Percentiles rank a stretch among this genome's conserved stretches.
Evolutionary conservation across 1,140 invertebrate species (phyloP).

Genomic region (Littorina saxatilis): DNA sequence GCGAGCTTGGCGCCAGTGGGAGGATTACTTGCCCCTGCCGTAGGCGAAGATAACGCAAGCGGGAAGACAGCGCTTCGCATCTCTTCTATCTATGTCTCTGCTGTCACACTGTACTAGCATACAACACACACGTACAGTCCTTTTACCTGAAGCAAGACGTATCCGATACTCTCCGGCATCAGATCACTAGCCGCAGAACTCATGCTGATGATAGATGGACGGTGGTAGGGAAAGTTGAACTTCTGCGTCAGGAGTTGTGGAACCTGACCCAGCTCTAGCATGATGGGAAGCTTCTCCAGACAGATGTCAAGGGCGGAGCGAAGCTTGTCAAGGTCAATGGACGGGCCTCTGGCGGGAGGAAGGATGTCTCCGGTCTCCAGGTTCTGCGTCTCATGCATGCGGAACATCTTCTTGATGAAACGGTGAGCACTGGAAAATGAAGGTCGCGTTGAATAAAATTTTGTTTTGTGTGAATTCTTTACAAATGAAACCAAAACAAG

Average conservation of each 20-base stretch:
- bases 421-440: conserved; percentile 51
- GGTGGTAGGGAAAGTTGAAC: conserved; percentile 72
- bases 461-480: too few relatives aligned
- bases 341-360: not conserved
- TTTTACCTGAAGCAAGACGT: conserved; percentile 72
- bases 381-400: conserved; percentile 71
- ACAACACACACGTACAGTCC: too few relatives aligned
- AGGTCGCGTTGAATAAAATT: too few relatives aligned
- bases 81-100: too few relatives aligned
- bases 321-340: conserved; percentile 60
- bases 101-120: too few relatives aligned
- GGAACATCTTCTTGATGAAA: conserved; percentile 66
- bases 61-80: too few relatives aligned
- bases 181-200: conserved; percentile 60
- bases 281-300: conserved; percentile 67
- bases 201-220: conserved; percentile 68
- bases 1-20: too few relatives aligned
- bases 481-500: not conserved
- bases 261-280: conserved; percentile 69
- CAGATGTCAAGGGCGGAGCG: conserved; percentile 70
- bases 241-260: conserved; percentile 51
- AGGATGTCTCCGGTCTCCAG: conserved; percentile 63
- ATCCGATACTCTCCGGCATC: conserved; percentile 72
- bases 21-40: too few relatives aligned
- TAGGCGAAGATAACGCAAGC: too few relatives aligned